Evolutionary conservation across 2,113 vertebrate genomes (phyloP).

Genomic region (Gopherus evgoodei): DNA sequence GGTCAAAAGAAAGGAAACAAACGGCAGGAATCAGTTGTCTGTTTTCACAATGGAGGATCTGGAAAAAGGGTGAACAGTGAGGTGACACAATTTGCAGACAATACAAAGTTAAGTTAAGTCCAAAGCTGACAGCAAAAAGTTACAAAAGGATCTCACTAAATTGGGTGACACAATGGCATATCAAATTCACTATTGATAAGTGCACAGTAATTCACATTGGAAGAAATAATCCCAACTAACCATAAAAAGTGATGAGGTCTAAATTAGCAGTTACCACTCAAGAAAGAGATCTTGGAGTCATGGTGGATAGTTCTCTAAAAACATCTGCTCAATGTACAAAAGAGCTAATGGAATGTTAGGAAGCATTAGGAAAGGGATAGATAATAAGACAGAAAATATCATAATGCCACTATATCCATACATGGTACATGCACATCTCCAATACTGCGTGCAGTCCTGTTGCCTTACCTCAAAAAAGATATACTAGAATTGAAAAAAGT

Average conservation of each 20-base stretch:
- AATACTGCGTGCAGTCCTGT: neutral
- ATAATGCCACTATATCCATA: neutral
- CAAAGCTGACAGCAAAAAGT: too few relatives aligned
- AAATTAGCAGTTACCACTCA: neutral
- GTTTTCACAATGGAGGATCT: too few relatives aligned
- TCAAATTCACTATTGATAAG: neutral
- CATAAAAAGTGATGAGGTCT: neutral
- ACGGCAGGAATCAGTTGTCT: too few relatives aligned
- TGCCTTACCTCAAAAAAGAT: neutral
- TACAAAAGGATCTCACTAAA: neutral
- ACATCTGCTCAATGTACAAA: neutral
- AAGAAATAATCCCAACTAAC: neutral
- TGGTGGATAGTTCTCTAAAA: neutral
- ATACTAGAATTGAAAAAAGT: neutral
- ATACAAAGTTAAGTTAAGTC: too few relatives aligned
- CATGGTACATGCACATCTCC: neutral
- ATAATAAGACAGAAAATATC: neutral
- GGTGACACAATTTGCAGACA: too few relatives aligned
- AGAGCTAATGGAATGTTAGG: neutral
- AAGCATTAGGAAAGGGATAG: neutral
- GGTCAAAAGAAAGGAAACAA: too few relatives aligned
- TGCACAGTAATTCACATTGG: too few relatives aligned
- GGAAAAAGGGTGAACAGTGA: too few relatives aligned
- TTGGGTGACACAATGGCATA: neutral
- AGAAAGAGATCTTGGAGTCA: neutral